These are phyloP conservation scores for Zeuzera pyrina DNA, from an alignment of 2,888 invertebrate genomes.

Conservation along the genomic window DNA sequence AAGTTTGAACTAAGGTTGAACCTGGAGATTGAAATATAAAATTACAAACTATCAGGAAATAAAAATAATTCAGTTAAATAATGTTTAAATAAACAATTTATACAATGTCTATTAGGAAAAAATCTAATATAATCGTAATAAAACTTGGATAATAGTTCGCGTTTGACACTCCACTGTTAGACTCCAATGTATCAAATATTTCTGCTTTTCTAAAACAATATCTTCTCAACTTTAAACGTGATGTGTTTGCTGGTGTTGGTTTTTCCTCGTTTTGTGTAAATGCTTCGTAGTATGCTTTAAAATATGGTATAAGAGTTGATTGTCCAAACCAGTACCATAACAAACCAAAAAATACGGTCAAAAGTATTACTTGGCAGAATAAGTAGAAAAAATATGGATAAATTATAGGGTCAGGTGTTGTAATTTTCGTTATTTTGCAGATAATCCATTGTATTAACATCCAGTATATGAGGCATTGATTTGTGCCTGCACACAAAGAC, in stretches of 20 bases:
- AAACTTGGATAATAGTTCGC: background rate
- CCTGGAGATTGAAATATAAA: too few relatives aligned
- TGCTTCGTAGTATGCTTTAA: slow-evolving; percentile 26
- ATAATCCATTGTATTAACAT: slow-evolving; percentile 53
- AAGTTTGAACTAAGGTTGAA: slow-evolving; percentile 9
- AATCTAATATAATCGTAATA: background rate
- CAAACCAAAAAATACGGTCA: slow-evolving; percentile 31
- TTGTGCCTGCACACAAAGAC: slow-evolving; percentile 43
- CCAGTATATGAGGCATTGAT: slow-evolving; percentile 52
- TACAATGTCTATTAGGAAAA: background rate
- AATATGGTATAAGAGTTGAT: slow-evolving; percentile 36
- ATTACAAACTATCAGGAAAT: too few relatives aligned
- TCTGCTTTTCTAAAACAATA: slow-evolving; percentile 59
- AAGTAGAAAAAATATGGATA: slow-evolving; percentile 58
- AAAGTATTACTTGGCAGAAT: slow-evolving; percentile 47
- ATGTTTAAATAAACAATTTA: slow-evolving; percentile 2
- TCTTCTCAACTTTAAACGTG: slow-evolving; percentile 35
- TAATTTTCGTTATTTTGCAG: slow-evolving; percentile 45
- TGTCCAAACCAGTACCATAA: slow-evolving; percentile 42
- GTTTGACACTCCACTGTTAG: slow-evolving; percentile 10
- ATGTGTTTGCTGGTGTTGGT: slow-evolving; percentile 9
- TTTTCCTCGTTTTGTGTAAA: slow-evolving; percentile 13
- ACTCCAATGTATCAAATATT: slow-evolving; percentile 40
- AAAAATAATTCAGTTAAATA: too few relatives aligned
- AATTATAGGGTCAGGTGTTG: slow-evolving; percentile 45